Conservation (phyloP, 2,888 invertebrate genomes). For the Tachystola acroxantha region DNA sequence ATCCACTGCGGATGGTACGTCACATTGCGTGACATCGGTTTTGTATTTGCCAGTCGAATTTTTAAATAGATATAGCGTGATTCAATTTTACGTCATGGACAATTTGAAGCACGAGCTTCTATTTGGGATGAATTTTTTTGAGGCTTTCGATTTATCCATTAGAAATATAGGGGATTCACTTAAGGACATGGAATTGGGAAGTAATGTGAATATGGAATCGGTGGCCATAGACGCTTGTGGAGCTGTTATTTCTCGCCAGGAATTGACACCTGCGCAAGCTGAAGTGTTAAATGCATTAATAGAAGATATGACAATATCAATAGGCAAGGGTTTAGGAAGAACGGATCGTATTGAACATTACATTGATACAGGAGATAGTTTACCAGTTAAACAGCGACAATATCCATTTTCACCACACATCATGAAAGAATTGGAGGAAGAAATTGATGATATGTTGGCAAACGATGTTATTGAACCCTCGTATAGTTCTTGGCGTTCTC, state of each 20-base stretch:
- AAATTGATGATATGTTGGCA: slow-evolving; percentile 3
- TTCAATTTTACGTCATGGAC: not conserved
- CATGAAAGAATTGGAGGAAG: slow-evolving; percentile 1
- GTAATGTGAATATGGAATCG: no score
- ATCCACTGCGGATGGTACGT: not conserved
- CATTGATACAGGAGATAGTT: not conserved
- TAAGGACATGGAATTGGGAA: no score
- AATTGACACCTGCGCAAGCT: not conserved
- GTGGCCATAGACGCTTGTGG: not conserved
- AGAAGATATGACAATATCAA: not conserved
- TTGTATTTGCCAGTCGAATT: not conserved
- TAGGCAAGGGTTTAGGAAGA: slow-evolving; percentile 1
- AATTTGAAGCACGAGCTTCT: not conserved
- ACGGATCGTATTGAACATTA: not conserved
- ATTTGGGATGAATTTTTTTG: slow-evolving; percentile 3
- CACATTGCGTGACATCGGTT: not conserved
- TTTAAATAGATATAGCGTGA: not conserved
- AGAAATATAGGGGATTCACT: no score
- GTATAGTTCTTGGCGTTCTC: slow-evolving; percentile 9
- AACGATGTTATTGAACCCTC: slow-evolving; percentile 9
- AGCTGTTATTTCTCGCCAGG: not conserved
- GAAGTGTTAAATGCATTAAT: not conserved
- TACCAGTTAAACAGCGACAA: slow-evolving; percentile 4
- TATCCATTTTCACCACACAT: slow-evolving; percentile 3
- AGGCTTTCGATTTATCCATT: not conserved